Conservation (phyloP, 2,888 invertebrate species). For the Biston betularia region DNA sequence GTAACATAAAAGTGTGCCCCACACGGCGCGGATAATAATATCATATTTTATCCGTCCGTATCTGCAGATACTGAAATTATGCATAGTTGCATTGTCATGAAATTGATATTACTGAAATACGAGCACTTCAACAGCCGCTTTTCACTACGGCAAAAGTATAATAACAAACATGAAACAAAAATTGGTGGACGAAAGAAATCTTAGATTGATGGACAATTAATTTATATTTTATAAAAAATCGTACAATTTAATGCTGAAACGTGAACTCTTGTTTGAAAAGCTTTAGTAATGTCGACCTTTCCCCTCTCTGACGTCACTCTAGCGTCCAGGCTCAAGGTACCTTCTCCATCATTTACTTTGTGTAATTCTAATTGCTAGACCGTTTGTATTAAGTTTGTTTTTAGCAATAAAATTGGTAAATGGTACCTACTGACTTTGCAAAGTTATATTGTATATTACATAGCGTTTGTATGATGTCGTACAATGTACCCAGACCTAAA, state of each 20-base stretch:
- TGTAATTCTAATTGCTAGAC: slow-evolving; percentile 21
- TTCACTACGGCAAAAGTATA: neutral
- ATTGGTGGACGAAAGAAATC: no score
- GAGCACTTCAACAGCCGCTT: no score
- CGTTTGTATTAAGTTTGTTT: slow-evolving; percentile 1
- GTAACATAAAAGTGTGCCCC: no score
- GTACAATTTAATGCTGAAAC: neutral
- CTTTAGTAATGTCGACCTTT: slow-evolving; percentile 12
- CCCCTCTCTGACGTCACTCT: neutral
- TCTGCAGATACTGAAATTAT: no score
- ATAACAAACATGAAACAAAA: no score
- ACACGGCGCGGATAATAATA: no score
- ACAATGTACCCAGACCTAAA: neutral
- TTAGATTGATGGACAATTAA: no score
- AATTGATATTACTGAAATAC: no score
- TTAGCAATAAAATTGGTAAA: neutral
- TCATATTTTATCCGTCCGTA: no score
- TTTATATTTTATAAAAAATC: no score
- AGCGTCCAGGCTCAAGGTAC: slow-evolving; percentile 5
- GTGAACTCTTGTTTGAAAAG: slow-evolving; percentile 4
- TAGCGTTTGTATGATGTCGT: slow-evolving; percentile 9
- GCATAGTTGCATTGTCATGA: no score
- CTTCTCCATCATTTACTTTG: slow-evolving; percentile 1
- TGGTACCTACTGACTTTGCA: neutral
- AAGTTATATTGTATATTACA: slow-evolving; percentile 11